Evolutionary conservation across 2,888 invertebrate species (phyloP), one percentile per base, ranked within the genome.

Genomic region (Asteroscopus sphinx): DNA sequence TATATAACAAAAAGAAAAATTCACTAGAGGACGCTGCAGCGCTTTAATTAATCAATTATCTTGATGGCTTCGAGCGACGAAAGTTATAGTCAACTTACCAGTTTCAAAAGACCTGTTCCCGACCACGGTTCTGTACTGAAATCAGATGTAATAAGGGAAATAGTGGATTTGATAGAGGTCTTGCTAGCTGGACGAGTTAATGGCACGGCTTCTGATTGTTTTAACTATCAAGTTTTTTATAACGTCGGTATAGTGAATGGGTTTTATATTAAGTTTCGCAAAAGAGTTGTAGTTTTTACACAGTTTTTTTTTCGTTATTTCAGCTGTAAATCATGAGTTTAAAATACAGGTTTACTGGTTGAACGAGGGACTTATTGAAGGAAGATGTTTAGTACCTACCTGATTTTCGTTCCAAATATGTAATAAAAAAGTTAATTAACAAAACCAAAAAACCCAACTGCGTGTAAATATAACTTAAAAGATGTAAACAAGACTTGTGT

Each of bases 41-140:
- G 77, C 81, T 83, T 83, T 82, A 85, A 87, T 86, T 86, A 86
- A 86, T 87, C 84, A 85, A 85, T 86, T 87, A 86, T 77, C 76
- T 72, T 76, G 82, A 82, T 82, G 76, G 77, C 81, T 79, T 76
- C 77, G 74, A 73, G 74, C 73, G 68, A 75, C 74, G 66, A 76
- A 81, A 81, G 73, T 82, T 82, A 78, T 82, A 81, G 78, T 69
- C 63, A 65, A 70, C 59, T 60, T 44, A 66, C 64, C 66, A 71
- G 48, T 67, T 46, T 63, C 52, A 42, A 15, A 41, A 53, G 58
- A 65, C 33, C 73, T 66, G 13, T 13, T 3, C 8, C 39, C 7
- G 21, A 17, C 12, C 33, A 33, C 44, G 8, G 11, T 13, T 35
- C 13, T n/a, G 7, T 33, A 33, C 21, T 36, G 9, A 57, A 68